phyloP scores from a whole-genome alignment of 2,113 vertebrate genomes.

The Hippocampus guttulatus region DNA sequence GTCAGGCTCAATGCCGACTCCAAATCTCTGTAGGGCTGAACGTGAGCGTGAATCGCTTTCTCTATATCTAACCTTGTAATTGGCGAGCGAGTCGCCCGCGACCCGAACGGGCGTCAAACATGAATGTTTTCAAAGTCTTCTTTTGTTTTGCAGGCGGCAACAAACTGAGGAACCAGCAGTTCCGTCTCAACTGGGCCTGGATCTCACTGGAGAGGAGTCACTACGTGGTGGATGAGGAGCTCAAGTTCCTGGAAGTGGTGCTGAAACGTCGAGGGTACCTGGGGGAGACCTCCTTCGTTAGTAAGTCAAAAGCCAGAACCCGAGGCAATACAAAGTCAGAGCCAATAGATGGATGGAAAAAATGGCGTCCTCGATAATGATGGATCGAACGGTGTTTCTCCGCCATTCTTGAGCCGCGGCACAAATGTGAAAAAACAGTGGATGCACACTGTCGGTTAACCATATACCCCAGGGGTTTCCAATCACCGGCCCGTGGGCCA shows the following conservation, averaged over 20 bases:
- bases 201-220: slow-evolving; percentile 89
- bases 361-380: no score
- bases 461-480: no score
- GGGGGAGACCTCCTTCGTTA: slow-evolving; percentile 93
- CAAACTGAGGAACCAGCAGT: slow-evolving; percentile 85
- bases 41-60: background rate
- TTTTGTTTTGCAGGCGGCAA: slow-evolving; percentile 81
- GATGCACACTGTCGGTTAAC: no score
- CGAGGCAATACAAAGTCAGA: no score
- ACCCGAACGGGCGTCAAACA: background rate
- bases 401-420: no score
- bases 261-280: slow-evolving; percentile 88
- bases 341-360: no score
- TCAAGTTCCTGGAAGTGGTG: slow-evolving; percentile 83
- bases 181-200: slow-evolving; percentile 92
- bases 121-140: background rate
- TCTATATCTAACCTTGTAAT: no score
- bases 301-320: slow-evolving; percentile 70
- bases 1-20: background rate
- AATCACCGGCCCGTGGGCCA: no score
- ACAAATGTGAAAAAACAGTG: background rate
- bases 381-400: no score
- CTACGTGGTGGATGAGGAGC: slow-evolving; percentile 86
- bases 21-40: background rate
- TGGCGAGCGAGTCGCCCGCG: no score